A percentile compares a stretch with the other conserved stretches of the same genome.
Conservation (phyloP, 2,888 invertebrate genomes). For the Leptothorax acervorum region DNA sequence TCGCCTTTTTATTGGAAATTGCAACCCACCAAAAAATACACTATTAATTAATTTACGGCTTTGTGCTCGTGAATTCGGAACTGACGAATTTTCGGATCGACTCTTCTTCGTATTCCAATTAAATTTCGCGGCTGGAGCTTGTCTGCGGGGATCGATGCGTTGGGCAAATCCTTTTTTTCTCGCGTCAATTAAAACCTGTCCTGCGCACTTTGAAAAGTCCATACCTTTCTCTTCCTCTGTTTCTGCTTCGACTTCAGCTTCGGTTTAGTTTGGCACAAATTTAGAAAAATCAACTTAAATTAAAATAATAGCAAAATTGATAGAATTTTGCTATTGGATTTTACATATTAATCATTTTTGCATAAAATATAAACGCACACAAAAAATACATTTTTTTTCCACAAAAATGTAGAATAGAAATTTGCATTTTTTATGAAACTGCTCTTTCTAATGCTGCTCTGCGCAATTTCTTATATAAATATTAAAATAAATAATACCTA, state of each 20-base stretch:
- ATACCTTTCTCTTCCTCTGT: conserved; percentile 44
- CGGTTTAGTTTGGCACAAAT: background rate
- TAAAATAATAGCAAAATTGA: background rate
- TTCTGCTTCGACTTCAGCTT: conserved; percentile 7
- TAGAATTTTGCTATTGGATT: background rate
- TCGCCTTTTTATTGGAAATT: background rate
- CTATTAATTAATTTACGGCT: conserved; percentile 38
- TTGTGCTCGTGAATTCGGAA: conserved; percentile 28
- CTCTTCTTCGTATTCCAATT: conserved; percentile 66
- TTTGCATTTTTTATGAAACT: background rate
- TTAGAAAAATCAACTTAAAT: conserved; percentile 1
- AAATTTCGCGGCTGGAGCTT: conserved; percentile 60
- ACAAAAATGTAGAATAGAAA: background rate
- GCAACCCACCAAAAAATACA: conserved; percentile 16
- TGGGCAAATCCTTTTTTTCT: conserved; percentile 40
- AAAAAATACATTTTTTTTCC: background rate
- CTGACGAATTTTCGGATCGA: conserved; percentile 62
- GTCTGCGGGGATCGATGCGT: conserved; percentile 55
- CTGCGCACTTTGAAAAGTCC: conserved; percentile 44
- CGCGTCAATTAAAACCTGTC: conserved; percentile 64
- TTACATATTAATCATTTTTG: background rate
- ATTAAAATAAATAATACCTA: background rate
- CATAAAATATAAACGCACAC: background rate
- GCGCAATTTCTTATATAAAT: background rate
- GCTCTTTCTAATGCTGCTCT: background rate